Conservation (phyloP, 2,888 invertebrate genomes). For the Pyrgus malvae region DNA sequence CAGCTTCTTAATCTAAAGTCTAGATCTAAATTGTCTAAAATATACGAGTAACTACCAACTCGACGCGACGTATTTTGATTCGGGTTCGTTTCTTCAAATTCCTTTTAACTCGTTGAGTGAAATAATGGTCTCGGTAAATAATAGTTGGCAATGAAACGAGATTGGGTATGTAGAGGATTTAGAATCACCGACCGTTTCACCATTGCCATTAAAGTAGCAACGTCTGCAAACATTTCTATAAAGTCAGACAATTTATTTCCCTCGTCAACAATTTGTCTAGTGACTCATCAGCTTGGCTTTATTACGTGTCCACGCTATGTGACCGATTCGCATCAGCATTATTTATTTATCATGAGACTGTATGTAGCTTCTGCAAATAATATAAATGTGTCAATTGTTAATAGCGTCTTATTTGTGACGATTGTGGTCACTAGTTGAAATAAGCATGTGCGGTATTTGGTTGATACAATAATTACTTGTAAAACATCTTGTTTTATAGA, state of each 20-base stretch:
- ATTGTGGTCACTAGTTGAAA: too few relatives aligned
- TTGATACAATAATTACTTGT: too few relatives aligned
- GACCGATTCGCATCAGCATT: slow-evolving; percentile 9
- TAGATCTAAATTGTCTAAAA: slow-evolving; percentile 12
- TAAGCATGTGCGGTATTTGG: too few relatives aligned
- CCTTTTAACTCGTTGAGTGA: not conserved
- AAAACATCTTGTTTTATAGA: too few relatives aligned
- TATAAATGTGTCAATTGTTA: not conserved
- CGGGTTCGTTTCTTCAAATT: slow-evolving; percentile 21
- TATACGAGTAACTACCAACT: not conserved
- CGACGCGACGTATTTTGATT: not conserved
- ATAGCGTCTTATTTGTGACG: too few relatives aligned
- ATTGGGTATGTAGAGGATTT: not conserved
- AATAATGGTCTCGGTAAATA: not conserved
- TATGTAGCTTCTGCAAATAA: not conserved
- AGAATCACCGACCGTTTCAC: slow-evolving; percentile 2
- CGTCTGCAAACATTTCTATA: slow-evolving; percentile 15
- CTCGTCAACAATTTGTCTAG: slow-evolving; percentile 15
- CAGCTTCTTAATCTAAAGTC: slow-evolving; percentile 7
- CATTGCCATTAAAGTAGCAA: slow-evolving; percentile 13
- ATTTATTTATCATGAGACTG: not conserved
- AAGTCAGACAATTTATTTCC: slow-evolving; percentile 20
- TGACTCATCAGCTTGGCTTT: slow-evolving; percentile 19
- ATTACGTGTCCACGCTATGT: slow-evolving; percentile 6
- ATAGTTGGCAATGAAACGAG: not conserved